These are phyloP conservation scores for Gobio occitaniae DNA, from an alignment of 2,797 vertebrate species.

Conservation along the genomic window DNA sequence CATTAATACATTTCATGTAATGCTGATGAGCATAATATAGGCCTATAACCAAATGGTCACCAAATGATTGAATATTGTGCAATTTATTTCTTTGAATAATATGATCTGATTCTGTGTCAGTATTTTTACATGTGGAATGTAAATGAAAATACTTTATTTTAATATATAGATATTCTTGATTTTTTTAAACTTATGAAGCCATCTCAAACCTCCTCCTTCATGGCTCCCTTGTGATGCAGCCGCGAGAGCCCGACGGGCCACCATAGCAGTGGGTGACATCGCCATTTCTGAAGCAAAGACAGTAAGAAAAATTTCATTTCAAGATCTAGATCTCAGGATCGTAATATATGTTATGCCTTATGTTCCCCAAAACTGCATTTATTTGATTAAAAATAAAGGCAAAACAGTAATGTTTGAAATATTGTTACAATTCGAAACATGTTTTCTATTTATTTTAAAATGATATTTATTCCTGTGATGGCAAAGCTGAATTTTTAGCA, in stretches of 20 bases:
- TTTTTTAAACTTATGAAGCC: neutral
- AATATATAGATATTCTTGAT: neutral
- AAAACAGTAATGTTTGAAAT: neutral
- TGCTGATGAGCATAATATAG: neutral
- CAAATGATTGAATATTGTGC: neutral
- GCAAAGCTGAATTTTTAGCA: neutral
- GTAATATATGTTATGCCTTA: neutral
- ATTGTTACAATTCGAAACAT: neutral
- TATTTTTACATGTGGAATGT: conserved; percentile 6
- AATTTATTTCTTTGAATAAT: neutral
- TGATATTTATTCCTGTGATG: neutral
- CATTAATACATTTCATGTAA: neutral
- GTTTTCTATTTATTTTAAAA: neutral
- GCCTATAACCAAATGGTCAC: neutral
- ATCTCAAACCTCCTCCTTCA: conserved; percentile 74
- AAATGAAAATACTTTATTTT: neutral
- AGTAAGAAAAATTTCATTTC: neutral
- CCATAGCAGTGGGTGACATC: conserved; percentile 64
- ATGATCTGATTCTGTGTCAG: neutral
- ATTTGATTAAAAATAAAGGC: neutral
- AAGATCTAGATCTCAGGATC: no score
- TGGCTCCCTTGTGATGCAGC: conserved; percentile 75
- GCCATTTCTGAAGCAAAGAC: conserved; percentile 66
- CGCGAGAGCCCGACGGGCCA: conserved; percentile 68
- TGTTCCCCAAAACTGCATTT: neutral